phyloP scores from a whole-genome alignment of 2,888 invertebrate species.

The Harpalus rufipes region DNA sequence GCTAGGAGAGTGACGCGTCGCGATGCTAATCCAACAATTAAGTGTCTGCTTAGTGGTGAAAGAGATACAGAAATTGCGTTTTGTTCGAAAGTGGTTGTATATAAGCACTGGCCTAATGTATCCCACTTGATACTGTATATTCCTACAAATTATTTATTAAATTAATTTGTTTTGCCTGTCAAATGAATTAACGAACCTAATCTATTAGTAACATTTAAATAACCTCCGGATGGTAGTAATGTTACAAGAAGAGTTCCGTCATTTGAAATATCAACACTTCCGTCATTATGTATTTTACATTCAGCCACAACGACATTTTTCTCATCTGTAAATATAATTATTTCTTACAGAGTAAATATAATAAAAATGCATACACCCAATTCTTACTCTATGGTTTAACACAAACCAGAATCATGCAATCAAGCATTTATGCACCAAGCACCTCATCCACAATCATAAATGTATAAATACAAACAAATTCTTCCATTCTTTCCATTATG shows the following conservation, averaged over 20 bases:
- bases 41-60: conserved; percentile 88
- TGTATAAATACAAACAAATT: no score
- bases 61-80: conserved; percentile 91
- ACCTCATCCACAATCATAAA: no score
- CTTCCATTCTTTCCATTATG: no score
- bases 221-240: conserved; percentile 85
- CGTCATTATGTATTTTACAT: conserved; percentile 93
- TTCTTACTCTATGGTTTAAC: no score
- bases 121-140: conserved; percentile 89
- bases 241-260: conserved; percentile 89
- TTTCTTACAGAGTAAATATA: background rate
- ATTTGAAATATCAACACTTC: conserved; percentile 89
- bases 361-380: background rate
- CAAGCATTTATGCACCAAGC: no score
- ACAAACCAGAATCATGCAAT: no score
- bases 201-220: conserved; percentile 84
- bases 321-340: conserved; percentile 77
- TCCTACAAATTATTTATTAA: conserved; percentile 76
- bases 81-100: conserved; percentile 87
- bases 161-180: background rate
- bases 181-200: conserved; percentile 80
- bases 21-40: conserved; percentile 89
- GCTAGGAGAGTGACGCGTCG: conserved; percentile 81
- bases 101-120: conserved; percentile 87
- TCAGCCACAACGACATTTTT: conserved; percentile 88